Evolutionary conservation across 2,797 vertebrate species (phyloP).

Genomic region (Clarias platycephalus): DNA sequence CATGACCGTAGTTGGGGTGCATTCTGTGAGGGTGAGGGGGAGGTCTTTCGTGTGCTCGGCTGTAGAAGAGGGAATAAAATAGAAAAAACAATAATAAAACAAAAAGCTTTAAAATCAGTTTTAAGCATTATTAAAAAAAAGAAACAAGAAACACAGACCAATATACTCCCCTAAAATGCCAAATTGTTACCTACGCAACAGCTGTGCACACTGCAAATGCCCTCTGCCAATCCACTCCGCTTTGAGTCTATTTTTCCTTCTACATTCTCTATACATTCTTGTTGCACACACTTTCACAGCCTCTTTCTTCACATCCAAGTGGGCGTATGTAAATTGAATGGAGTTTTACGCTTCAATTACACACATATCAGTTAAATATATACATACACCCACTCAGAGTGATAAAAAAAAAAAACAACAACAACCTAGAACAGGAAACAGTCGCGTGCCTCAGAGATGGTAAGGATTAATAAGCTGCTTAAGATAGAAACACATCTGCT

Average conservation of each 20-base stretch:
- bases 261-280: not conserved
- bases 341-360: not conserved
- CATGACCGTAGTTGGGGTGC: conserved; percentile 98
- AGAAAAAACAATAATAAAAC: not conserved
- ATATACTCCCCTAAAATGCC: not conserved
- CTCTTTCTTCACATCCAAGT: not conserved
- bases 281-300: not conserved
- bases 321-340: not conserved
- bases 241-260: not conserved
- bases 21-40: conserved; percentile 98
- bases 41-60: conserved; percentile 94
- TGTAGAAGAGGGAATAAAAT: conserved; percentile 53
- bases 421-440: not conserved
- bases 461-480: not conserved
- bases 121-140: not conserved
- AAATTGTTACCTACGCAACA: not conserved
- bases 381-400: not conserved
- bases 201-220: not conserved
- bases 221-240: not conserved
- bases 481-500: conserved; percentile 9
- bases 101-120: not conserved
- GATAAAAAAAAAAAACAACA: not conserved
- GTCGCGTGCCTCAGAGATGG: not conserved
- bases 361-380: not conserved
- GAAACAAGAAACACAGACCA: not conserved